Evolutionary conservation across 2,113 vertebrate species (phyloP).

Genomic region (Bubo scandiacus): DNA sequence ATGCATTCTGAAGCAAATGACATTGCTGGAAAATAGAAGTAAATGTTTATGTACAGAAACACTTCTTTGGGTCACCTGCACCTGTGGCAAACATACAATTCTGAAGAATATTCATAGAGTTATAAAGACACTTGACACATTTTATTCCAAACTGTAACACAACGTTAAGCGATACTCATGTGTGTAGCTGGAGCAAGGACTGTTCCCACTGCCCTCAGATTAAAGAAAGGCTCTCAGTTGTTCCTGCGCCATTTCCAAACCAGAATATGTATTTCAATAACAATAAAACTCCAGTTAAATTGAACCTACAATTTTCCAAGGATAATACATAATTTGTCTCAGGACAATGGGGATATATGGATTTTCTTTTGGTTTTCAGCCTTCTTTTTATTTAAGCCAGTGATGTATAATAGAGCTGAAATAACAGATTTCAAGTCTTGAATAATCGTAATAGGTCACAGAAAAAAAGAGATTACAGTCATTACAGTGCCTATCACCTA

Average conservation of each 20-base stretch:
- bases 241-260: not conserved
- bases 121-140: not conserved
- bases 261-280: not conserved
- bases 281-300: not conserved
- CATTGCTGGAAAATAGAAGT: not conserved
- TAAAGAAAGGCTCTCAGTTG: not conserved
- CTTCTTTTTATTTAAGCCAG: not conserved
- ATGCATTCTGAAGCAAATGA: not conserved
- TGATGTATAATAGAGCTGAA: not conserved
- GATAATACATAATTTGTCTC: not conserved
- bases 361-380: not conserved
- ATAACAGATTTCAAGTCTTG: not conserved
- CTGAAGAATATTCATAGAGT: not conserved
- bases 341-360: not conserved
- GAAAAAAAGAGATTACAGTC: not conserved
- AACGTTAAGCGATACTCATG: not conserved
- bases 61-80: not conserved
- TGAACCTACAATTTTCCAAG: not conserved
- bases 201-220: not conserved
- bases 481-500: not conserved
- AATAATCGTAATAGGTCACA: not conserved
- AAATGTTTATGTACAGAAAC: not conserved
- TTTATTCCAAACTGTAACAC: not conserved
- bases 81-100: not conserved
- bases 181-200: not conserved